Evolutionary conservation across 1,140 invertebrate genomes (phyloP), one percentile per base, ranked within the genome.

Genomic region (Pseudomyrmex cubaensis): DNA sequence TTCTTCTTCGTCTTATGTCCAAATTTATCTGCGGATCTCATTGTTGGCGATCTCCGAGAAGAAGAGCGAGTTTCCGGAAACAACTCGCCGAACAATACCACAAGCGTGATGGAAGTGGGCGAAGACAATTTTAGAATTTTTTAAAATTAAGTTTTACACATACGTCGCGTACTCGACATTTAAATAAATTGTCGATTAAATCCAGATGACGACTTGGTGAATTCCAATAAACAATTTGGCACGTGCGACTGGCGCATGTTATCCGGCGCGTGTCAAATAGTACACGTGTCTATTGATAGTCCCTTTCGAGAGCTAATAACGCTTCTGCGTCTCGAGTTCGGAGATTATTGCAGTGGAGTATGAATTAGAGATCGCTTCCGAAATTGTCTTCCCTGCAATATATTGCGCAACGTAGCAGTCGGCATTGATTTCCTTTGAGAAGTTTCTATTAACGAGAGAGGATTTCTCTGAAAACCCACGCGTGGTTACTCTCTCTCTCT

Each of bases 11-110:
- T 25, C 20, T 57, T 72, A 72, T 15, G 22, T 70, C 76, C 66
- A 80, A 61, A 72, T 80, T 72, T 80, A 80, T 72, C 66, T 48
- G 12, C 25, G 20, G 35, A 3, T 13, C 76, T 78, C 76, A 59
- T 78, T 57, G 64, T 25, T 50, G 48, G 8, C 54, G 15, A 35
- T 46, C 15, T 72, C 17, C 20, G 7, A 70, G 76, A 61, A 80
- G 22, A 20, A 15, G 64, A 57, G n/a, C 62, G 13, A 46, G 4
- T 22, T n/a, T 20, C 7, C 8, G 22, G 35, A 17, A 5, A 35
- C 59, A 9, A 0, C 12, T 7, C n/a, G n/a, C 20, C 22, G 46
- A 66, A 35, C 52, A 22, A 74, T 15, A 7, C 12, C n/a, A 48
- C 25, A 12, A 22, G 66, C 64, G 17, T 15, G 62, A 4, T 46